Base-by-base conservation (phyloP, 2,113 vertebrate species). In the Cheirogaleus medius region DNA sequence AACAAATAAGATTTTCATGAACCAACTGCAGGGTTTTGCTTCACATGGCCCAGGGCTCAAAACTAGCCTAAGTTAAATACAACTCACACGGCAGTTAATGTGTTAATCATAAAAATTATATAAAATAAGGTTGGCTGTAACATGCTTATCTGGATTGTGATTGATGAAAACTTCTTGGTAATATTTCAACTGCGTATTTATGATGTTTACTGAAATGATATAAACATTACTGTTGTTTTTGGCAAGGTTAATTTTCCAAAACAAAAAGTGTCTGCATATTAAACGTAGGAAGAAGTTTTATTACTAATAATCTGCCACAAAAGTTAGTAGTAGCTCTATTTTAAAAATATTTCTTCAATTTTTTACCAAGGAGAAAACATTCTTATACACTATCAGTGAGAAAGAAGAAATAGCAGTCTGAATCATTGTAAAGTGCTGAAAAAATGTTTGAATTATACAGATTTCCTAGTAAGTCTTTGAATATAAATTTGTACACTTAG, bases 161-260 rank as follows among this genome's bases (percentile, higher is more conserved):
- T 29, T 34, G 2, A 86, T 58, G 10, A 63, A 95, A 95, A 73
- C 7, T 69, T 10, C 9, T 80, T 88, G 3, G 21, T 14, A 74
- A 83, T 56, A 90, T 47, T 18, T 21, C 18, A 81, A 13, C 10
- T 29, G 80, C 11, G 21, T 71, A 83, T 95, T 85, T 4, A 32
- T 49, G n/a, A 42, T 84, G 17, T 88, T 96, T 56, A 5, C 58
- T 9, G 25, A 63, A 87, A 7, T 60, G 29, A 73, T 91, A 32
- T 37, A 87, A 78, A 74, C 89, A 77, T 63, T 89, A 77, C 5
- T 68, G 20, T 86, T 92, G 94, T 80, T 92, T 95, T 12, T 52
- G 58, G 13, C 3, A 73, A 87, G 7, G 49, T 77, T 66, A 73
- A 54, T 84, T 90, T 87, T 27, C 37, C 58, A 64, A 83, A 95